Percentiles rank a stretch among this genome's conserved stretches.
These are phyloP conservation scores for Nebria salina DNA, from an alignment of 2,888 invertebrate genomes.

Conservation along the genomic window DNA sequence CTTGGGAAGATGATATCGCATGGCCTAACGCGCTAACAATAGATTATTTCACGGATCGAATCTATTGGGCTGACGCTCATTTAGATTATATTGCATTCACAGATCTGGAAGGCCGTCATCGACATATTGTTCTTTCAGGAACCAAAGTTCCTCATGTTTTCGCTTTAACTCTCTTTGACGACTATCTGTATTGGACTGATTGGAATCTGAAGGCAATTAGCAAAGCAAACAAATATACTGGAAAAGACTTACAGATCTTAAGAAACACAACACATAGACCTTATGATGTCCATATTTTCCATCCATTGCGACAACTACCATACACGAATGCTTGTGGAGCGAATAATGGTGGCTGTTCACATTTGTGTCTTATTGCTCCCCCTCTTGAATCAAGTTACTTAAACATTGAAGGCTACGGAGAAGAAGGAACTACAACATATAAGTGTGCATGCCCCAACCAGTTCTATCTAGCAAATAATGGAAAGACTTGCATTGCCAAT, in stretches of 20 bases:
- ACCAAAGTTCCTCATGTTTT: constrained; percentile 93
- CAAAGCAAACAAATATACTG: constrained; percentile 91
- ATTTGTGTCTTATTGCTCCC: constrained; percentile 91
- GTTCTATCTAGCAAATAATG: constrained; percentile 82
- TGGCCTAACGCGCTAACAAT: constrained; percentile 99
- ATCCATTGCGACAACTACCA: constrained; percentile 85
- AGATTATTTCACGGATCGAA: constrained; percentile 93
- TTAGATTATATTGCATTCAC: constrained; percentile 96
- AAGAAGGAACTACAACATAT: constrained; percentile 80
- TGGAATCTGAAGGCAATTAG: constrained; percentile 96
- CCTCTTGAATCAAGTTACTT: constrained; percentile 79
- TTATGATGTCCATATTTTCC: constrained; percentile 92
- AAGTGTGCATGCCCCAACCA: constrained; percentile 96
- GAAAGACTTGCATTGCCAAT: constrained; percentile 91
- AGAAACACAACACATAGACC: constrained; percentile 95
- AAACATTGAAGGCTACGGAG: constrained; percentile 80
- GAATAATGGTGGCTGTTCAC: constrained; percentile 96
- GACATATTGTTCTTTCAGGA: constrained; percentile 84
- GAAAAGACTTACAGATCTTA: constrained; percentile 76
- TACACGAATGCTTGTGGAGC: constrained; percentile 90
- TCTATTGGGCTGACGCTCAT: constrained; percentile 99
- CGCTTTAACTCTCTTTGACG: constrained; percentile 93
- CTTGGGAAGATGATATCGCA: constrained; percentile 93
- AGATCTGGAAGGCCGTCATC: constrained; percentile 89
- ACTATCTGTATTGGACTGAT: constrained; percentile 95